Conservation (phyloP, 2,797 vertebrate genomes). For the Molothrus aeneus region DNA sequence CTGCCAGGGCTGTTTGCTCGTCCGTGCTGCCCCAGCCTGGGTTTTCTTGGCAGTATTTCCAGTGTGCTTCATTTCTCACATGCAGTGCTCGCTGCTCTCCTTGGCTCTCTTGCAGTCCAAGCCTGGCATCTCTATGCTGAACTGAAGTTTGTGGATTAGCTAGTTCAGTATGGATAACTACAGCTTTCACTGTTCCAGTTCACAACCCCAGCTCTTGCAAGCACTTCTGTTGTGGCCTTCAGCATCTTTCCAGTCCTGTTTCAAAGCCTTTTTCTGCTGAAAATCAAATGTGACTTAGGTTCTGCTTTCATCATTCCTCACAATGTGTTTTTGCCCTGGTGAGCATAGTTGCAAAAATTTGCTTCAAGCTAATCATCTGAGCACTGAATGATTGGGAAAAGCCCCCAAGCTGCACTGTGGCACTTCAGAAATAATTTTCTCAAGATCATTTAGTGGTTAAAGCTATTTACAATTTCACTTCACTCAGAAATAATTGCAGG, state of each 20-base stretch:
- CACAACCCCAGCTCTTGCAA: neutral
- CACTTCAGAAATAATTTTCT: conserved; percentile 50
- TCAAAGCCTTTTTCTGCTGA: conserved; percentile 8
- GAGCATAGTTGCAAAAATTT: conserved; percentile 39
- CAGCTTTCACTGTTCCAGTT: conserved; percentile 14
- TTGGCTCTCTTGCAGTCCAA: neutral
- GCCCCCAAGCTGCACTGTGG: conserved; percentile 2
- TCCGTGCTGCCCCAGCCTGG: neutral
- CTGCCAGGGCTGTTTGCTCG: neutral
- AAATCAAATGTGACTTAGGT: conserved; percentile 3
- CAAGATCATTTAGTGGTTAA: conserved; percentile 50
- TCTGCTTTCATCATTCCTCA: conserved; percentile 13
- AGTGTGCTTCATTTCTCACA: neutral
- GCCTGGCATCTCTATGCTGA: neutral
- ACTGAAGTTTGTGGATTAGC: neutral
- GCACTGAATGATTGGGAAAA: conserved; percentile 15
- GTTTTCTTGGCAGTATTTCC: neutral
- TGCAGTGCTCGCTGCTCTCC: neutral
- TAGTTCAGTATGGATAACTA: neutral
- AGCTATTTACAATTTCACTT: conserved; percentile 65
- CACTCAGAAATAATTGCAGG: conserved; percentile 59
- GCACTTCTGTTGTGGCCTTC: conserved; percentile 14
- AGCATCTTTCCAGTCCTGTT: conserved; percentile 25
- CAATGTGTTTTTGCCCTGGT: conserved; percentile 40
- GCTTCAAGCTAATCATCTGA: conserved; percentile 41